These are phyloP conservation scores for Trinorchestia longiramus DNA, from an alignment of 1,140 invertebrate species.

Conservation along the genomic window DNA sequence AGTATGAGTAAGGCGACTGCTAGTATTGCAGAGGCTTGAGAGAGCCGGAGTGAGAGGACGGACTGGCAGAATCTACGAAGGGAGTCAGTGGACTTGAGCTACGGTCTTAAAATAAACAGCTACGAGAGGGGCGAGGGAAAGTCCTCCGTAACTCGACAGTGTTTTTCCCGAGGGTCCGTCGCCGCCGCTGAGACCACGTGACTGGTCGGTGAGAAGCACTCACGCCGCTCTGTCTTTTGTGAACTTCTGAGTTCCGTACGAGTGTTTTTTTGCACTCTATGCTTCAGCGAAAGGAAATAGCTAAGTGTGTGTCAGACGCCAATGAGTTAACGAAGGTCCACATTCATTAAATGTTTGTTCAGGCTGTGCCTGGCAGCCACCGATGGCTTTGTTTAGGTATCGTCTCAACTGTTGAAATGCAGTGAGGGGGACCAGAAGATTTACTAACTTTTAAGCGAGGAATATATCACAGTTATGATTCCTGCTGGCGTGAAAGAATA, in stretches of 20 bases:
- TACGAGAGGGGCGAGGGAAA: not conserved
- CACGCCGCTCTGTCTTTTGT: not conserved
- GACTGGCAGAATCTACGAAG: not conserved
- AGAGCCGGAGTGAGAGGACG: not conserved
- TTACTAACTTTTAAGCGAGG: not conserved
- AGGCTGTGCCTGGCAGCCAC: not conserved
- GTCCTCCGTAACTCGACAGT: not conserved
- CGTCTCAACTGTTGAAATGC: not conserved
- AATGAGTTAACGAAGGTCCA: not conserved
- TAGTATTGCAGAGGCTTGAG: not conserved
- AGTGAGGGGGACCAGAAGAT: not conserved
- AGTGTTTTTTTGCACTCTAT: not conserved
- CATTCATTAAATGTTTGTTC: not conserved
- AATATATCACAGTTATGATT: not conserved
- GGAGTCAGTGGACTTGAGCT: not conserved
- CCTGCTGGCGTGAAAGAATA: not conserved
- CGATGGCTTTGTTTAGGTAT: not conserved
- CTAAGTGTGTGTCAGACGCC: not conserved
- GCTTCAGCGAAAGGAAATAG: not conserved
- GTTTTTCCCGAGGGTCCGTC: not conserved
- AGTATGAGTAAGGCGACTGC: not conserved
- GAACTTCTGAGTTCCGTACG: not conserved
- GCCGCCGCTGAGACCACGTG: not conserved
- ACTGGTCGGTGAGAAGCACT: not conserved
- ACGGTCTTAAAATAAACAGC: conserved; percentile 41